Percentiles rank a stretch among this genome's conserved stretches.
Conservation (phyloP, 1,140 invertebrate species). For the Pemphigus obesinymphae region DNA sequence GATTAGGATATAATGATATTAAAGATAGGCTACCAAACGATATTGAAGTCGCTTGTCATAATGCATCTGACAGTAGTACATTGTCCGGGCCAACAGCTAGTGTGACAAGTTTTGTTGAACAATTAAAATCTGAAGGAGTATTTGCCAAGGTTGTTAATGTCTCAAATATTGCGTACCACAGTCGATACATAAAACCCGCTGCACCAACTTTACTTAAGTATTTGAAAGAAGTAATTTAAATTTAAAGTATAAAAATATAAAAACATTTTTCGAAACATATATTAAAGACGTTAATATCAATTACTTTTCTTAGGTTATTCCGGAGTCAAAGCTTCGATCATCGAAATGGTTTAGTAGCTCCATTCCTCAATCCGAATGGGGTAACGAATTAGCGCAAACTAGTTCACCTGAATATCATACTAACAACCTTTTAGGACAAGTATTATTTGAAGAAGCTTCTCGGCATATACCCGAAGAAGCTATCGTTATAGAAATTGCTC, state of each 20-base stretch:
- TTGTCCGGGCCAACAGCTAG: conserved; percentile 63
- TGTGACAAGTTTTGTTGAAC: conserved; percentile 51
- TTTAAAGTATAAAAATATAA: background rate
- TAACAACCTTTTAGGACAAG: conserved; percentile 60
- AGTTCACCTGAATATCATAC: conserved; percentile 67
- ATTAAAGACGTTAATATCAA: background rate
- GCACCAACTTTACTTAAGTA: conserved; percentile 69
- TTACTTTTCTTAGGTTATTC: conserved; percentile 52
- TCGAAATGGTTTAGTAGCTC: conserved; percentile 61
- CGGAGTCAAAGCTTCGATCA: conserved; percentile 54
- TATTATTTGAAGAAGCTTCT: conserved; percentile 60
- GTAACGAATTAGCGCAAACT: conserved; percentile 52
- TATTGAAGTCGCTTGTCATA: conserved; percentile 68
- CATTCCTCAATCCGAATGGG: conserved; percentile 54
- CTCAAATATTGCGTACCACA: conserved; percentile 71
- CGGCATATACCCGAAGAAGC: conserved; percentile 58
- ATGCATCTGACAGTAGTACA: conserved; percentile 64
- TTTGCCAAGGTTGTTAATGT: conserved; percentile 71
- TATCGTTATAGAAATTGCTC: conserved; percentile 59
- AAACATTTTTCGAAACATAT: background rate
- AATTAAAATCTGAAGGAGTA: conserved; percentile 61
- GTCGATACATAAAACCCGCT: conserved; percentile 65
- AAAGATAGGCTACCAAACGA: conserved; percentile 58
- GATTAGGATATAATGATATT: conserved; percentile 60
- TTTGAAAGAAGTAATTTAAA: conserved; percentile 60